Evolutionary conservation across 2,888 invertebrate species (phyloP), one percentile per base, ranked within the genome.

Genomic region (Calephelis perditalis): DNA sequence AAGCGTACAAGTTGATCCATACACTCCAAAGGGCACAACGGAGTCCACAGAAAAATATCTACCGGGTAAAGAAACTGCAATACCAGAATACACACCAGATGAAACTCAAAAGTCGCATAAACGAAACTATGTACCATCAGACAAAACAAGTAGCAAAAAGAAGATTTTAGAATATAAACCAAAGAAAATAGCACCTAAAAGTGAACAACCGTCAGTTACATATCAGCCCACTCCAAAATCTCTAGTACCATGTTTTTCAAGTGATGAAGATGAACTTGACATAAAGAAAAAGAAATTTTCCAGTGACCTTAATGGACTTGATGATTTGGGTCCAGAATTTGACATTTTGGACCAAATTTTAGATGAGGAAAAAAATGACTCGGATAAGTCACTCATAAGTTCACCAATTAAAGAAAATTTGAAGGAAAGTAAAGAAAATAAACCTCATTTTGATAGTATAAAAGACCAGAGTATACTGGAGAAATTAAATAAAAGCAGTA

Each of bases 311-410:
- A 86, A 87, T 73, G 83, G 81, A 6, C 73, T 91, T 52, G 91
- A 91, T 78, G 89, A 91, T 59, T 73, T 91, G 63, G 89, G 87
- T 6, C 76, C 86, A 62, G 91, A 91, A 71, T 91, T 91, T 82
- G 91, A 91, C 73, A 88, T 91, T 54, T 73, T 91, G 63, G 91
- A 82, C 69, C 84, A 91, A 79, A 91, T 91, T 71, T 75, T 91
- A 67, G 84, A 89, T 79, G 91, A 88, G 74, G 88, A 89, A 73
- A 86, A 82, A 68, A 62, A 64, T 43, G 71, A 69, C 60, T 67
- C 69, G 57, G 67, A 66, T 60, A 61, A 56, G 37, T 36, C 37
- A 46, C 36, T n/a, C 54, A 64, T 65, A 61, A 66, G 57, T 56
- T 57, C 54, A 35, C 11, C 58, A 55, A 57, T 52, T 59, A 72